Evolutionary conservation across 2,888 invertebrate species (phyloP), one percentile per base, ranked within the genome.

Genomic region (Alsophila aescularia): DNA sequence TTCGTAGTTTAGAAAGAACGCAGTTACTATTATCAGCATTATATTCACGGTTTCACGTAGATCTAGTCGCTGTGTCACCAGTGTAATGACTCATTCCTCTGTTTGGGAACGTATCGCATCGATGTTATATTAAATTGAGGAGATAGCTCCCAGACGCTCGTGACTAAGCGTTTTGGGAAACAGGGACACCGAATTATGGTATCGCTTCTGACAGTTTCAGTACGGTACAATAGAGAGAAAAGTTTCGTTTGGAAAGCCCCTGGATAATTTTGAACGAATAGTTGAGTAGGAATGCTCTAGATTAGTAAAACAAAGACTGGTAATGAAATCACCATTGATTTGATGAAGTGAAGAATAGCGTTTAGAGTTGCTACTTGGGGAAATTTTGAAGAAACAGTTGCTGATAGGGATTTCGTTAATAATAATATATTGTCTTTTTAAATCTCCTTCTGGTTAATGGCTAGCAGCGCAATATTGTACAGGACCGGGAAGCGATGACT

Each of bases 111-210:
- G 55, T 66, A 74, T 75, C 69, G 66, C 58, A 69, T 70, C 68
- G 67, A 64, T 70, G 61, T 69, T 65, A 67, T 73, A 76, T 60
- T 24, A 24, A 24, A 76, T 60, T 24, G 8, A 24, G 36, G 66
- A 66, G 72, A 76, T 74, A 66, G 69, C 58, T 75, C 67, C 65
- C 73, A 73, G 75, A 72, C 71, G 52, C 16, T 32, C 39, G 60
- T 77, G 76, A 78, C 65, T 78, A 67, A 77, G 64, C 64, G 51
- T 43, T 42, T 55, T 43, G 44, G 48, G 50, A 48, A 58, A 52
- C 50, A 13, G 7, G 15, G 49, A 16, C 35, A 8, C n/a, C 15
- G 24, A 39, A 27, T 50, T 50, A 50, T 36, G 45, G 37, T 36
- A 35, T 49, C 13, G 18, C 18, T 40, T 45, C 29, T 34, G 44